These are phyloP conservation scores for Nyctalus aviator DNA, from an alignment of 2,797 vertebrate species.

Conservation along the genomic window DNA sequence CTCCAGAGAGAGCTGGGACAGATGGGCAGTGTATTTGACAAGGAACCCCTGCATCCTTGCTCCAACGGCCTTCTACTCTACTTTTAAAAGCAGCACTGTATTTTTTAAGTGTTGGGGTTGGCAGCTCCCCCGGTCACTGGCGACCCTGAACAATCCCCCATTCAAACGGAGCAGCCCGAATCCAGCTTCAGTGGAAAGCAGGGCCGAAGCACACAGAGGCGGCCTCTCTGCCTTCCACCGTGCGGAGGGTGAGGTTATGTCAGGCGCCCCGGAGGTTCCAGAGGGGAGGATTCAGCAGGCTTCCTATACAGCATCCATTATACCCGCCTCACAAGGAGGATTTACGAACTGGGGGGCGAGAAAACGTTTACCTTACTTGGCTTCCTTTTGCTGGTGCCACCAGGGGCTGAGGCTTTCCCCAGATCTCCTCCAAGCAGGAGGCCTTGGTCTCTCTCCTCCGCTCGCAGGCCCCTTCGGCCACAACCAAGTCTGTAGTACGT, in stretches of 20 bases:
- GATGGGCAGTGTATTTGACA: slow-evolving; percentile 76
- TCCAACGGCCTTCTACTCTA: slow-evolving; percentile 57
- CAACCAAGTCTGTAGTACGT: slow-evolving; percentile 34
- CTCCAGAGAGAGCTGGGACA: slow-evolving; percentile 50
- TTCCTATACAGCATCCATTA: slow-evolving; percentile 72
- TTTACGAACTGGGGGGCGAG: background rate
- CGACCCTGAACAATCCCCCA: slow-evolving; percentile 78
- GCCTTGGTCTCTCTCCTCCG: background rate
- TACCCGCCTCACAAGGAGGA: slow-evolving; percentile 60
- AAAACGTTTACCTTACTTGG: slow-evolving; percentile 46
- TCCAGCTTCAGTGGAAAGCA: slow-evolving; percentile 68
- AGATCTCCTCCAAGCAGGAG: background rate
- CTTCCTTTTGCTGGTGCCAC: slow-evolving; percentile 37
- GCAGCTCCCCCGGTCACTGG: slow-evolving; percentile 68
- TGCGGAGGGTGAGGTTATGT: slow-evolving; percentile 55
- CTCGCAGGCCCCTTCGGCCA: background rate
- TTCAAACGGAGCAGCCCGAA: slow-evolving; percentile 70
- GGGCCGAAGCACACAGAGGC: slow-evolving; percentile 57
- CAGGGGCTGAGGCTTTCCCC: background rate
- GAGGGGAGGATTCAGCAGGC: slow-evolving; percentile 47
- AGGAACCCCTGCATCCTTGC: slow-evolving; percentile 67
- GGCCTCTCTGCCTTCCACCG: slow-evolving; percentile 53
- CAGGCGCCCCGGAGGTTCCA: slow-evolving; percentile 67
- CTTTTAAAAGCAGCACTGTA: slow-evolving; percentile 81
- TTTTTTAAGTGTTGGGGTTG: slow-evolving; percentile 79